Evolutionary conservation across 2,797 vertebrate genomes (phyloP), one percentile per base, ranked within the genome.

Genomic region (Hippoglossus hippoglossus): DNA sequence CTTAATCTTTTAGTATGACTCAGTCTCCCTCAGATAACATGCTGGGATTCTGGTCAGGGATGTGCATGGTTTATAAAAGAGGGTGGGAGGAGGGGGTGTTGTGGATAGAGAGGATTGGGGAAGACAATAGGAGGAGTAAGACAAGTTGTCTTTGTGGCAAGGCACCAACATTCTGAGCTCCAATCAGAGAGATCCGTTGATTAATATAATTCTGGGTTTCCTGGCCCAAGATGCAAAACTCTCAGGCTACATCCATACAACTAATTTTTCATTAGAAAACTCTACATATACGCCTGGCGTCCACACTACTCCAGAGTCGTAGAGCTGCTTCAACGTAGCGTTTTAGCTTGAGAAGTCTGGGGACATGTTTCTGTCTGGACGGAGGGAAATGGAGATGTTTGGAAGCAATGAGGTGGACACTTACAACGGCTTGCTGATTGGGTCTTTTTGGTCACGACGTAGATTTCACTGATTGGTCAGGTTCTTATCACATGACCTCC

Each of bases 1-100:
- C 77, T 83, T 87, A 89, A 89, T 90, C 87, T 91, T 84, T 75
- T 71, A 86, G 76, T 81, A 73, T 19, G 73, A 83, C 84, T 82
- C 81, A 80, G 77, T 69, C 77, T 83, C 64, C 84, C 60, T 78
- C 66, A 83, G 83, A 82, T 84, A 77, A 61, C 82, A 87, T 16
- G 63, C 87, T 88, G 87, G 71, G 89, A 70, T 66, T 76, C 54
- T 71, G 64, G 83, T 84, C 83, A 75, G 64, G 75, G 78, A 51
- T 69, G 65, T 59, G 57, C 69, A 69, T 65, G 76, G 81, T 72
- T 83, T 78, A 77, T 56, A 68, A 61, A 53, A 52, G 60, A 64
- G 63, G 72, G 56, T 25, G 10, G 9, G 25, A 63, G 72, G 41
- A 41, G 58, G 41, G 41, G 41, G 41, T 16, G 16, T 44, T 18